Base-by-base conservation (phyloP, 2,113 vertebrate genomes). In the Malurus melanocephalus region DNA sequence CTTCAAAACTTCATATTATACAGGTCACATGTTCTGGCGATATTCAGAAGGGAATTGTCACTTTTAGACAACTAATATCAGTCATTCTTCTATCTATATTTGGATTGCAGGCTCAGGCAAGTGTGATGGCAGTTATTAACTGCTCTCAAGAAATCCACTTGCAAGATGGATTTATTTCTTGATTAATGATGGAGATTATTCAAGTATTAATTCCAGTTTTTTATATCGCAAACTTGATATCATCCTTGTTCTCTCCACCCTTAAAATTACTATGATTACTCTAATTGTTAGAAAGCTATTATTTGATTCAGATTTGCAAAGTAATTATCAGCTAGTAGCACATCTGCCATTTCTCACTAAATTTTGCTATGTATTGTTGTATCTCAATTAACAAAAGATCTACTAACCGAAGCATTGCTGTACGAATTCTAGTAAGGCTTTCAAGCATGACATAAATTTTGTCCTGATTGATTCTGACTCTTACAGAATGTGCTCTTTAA, bases 191-290 rank as follows among this genome's bases (percentile, higher is more conserved):
- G 94, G 93, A 97, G 96, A 96, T 96, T 96, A 97, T 96, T 91
- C 94, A 96, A 96, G 95, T 97, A 94, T 97, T 97, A 97, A 97
- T 97, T 97, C 97, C 75, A 94, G 92, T 95, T 97, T 97, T 96
- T 97, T 95, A 94, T 97, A 94, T 95, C 7, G 22, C 95, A 95
- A 97, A 96, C 96, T 95, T 97, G 95, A 96, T 97, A 97, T 97
- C 95, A 96, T 96, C 93, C 95, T 96, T 97, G 75, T 95, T 97
- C 92, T 94, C 93, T 95, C 97, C 95, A 96, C 94, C 96, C 96
- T 97, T 97, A 95, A 98, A 97, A 97, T 97, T 97, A 97, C 96
- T 97, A 82, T 98, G 97, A 97, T 97, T 97, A 96, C 94, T 95
- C 87, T 96, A 96, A 97, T 97, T 95, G 97, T 96, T 96, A 97